Evolutionary conservation across 1,140 invertebrate genomes (phyloP), one percentile per base, ranked within the genome.

Genomic region (Bombus waltoni): DNA sequence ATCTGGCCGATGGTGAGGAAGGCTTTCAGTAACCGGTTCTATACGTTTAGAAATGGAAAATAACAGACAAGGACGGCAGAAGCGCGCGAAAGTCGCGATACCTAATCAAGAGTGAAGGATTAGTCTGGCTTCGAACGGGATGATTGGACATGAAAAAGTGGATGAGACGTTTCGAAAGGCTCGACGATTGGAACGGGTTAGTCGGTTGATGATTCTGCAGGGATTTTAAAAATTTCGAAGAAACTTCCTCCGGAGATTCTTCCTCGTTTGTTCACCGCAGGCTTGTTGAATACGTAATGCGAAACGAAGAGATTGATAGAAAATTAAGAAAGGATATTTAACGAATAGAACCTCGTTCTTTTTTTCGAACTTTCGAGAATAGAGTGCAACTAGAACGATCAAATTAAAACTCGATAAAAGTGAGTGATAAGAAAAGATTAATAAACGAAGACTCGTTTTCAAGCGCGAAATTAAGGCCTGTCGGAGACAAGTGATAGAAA

Each of bases 41-140:
- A 47, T n/a, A 38, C 38, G 82, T n/a, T 47, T 77, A 77, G 75
- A 59, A 77, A 76, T 40, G 81, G 72, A 35, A 84, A 84, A 78
- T 71, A 78, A 32, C 47, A 38, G 44, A 32, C 73, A 80, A 72
- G 65, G 76, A 81, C 70, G 68, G 62, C 28, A 62, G n/a, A 32
- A 28, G 57, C 57, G 44, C 57, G 75, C 75, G 82, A 71, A 78
- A 84, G 75, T 79, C 38, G 66, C 40, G 66, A 62, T 59, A 79
- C 75, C 66, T 79, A 72, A 79, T 79, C 75, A 35, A 79, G 75
- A 32, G 35, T 32, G 74, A 57, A 44, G 25, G 62, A 38, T 77
- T 25, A 22, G 10, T 5, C 9, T 13, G 25, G 1, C 15, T 28
- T n/a, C 28, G 38, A 62, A 59, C 47, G 25, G 13, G 8, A 47